Percentiles rank a stretch among this genome's conserved stretches.
Evolutionary conservation across 2,888 invertebrate genomes (phyloP).

Genomic region (Folsomia manolachei): DNA sequence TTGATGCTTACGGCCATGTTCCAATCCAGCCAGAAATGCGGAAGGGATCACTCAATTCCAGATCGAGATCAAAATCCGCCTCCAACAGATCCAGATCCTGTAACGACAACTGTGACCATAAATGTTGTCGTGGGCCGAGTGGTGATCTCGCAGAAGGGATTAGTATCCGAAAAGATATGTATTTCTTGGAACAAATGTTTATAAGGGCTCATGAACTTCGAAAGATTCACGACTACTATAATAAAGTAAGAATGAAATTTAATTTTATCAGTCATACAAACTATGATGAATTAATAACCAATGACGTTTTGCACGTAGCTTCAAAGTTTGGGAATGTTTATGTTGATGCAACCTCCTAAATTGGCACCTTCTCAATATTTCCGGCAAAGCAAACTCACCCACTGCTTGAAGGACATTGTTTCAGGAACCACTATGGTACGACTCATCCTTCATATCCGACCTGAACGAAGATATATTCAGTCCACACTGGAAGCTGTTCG

Average conservation of each 20-base stretch:
- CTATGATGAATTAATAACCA: no score
- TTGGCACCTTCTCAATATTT: slow-evolving; percentile 33
- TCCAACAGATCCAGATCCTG: no score
- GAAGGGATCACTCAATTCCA: not conserved
- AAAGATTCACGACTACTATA: slow-evolving; percentile 26
- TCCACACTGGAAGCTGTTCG: slow-evolving; percentile 40
- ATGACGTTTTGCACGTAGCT: no score
- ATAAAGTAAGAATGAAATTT: slow-evolving; percentile 14
- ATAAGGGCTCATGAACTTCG: slow-evolving; percentile 31
- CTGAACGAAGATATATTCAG: slow-evolving; percentile 35
- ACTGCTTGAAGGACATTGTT: slow-evolving; percentile 48
- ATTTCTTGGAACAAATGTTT: slow-evolving; percentile 46
- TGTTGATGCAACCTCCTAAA: slow-evolving; percentile 24
- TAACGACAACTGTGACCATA: no score
- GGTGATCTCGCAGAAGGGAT: slow-evolving; percentile 39
- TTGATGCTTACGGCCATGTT: not conserved
- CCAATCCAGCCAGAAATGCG: not conserved
- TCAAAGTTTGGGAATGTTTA: slow-evolving; percentile 28
- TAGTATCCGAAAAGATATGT: slow-evolving; percentile 45
- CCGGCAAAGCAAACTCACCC: slow-evolving; percentile 44
- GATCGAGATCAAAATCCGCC: not conserved
- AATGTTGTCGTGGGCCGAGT: slow-evolving; percentile 10
- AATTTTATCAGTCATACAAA: not conserved
- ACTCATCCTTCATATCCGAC: slow-evolving; percentile 42
- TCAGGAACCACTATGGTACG: slow-evolving; percentile 36